Conservation (phyloP, 1,140 invertebrate genomes). For the Portunus trituberculatus region DNA sequence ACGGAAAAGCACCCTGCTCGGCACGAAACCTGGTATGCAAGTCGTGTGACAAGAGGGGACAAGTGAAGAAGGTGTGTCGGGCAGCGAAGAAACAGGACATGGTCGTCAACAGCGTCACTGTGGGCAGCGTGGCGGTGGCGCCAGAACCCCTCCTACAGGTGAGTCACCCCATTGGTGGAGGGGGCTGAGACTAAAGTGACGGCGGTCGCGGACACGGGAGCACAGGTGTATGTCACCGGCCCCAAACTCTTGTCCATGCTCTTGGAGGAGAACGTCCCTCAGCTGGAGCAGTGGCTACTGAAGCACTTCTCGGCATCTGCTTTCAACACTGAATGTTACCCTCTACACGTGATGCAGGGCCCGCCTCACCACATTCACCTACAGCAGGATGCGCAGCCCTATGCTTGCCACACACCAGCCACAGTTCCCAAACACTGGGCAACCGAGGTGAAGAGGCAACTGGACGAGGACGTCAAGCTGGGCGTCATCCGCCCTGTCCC, state of each 20-base stretch:
- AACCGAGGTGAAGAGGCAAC: slow-evolving; percentile 28
- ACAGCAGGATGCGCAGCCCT: background rate
- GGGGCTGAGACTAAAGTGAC: no score
- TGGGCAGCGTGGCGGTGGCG: no score
- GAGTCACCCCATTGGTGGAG: no score
- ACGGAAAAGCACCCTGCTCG: no score
- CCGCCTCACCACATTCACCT: background rate
- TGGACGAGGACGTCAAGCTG: slow-evolving; percentile 49
- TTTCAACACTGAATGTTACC: slow-evolving; percentile 19
- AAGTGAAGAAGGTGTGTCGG: no score
- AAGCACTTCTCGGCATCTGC: background rate
- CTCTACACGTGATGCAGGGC: slow-evolving; percentile 43
- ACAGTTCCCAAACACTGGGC: no score
- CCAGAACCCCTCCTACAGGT: no score
- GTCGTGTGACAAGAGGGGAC: no score
- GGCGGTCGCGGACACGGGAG: background rate
- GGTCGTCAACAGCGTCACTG: no score
- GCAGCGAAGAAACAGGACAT: no score
- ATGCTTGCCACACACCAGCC: slow-evolving; percentile 48
- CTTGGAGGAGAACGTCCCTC: slow-evolving; percentile 48
- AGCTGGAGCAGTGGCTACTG: slow-evolving; percentile 52
- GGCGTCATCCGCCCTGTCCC: slow-evolving; percentile 45
- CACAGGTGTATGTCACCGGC: background rate
- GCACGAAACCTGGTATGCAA: no score
- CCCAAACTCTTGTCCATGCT: background rate